Conservation (phyloP, 2,113 vertebrate species). For the Oncorhynchus gorbuscha region DNA sequence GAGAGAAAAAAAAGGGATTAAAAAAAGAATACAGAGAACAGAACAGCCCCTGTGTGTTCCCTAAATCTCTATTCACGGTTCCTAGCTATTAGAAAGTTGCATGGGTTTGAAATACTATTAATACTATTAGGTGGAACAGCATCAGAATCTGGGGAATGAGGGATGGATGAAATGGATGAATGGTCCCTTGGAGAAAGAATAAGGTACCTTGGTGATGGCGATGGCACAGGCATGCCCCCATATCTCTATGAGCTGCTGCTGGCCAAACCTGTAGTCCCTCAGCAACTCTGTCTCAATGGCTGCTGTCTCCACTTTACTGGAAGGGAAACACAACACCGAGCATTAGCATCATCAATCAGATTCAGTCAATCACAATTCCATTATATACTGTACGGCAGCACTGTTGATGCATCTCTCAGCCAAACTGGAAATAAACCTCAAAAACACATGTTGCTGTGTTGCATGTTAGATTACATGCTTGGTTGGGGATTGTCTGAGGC, state of each 20-base stretch:
- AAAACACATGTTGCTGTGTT: neutral
- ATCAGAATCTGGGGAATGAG: too few relatives aligned
- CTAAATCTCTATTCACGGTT: too few relatives aligned
- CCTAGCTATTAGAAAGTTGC: too few relatives aligned
- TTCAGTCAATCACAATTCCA: neutral
- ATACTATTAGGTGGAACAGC: too few relatives aligned
- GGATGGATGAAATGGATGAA: too few relatives aligned
- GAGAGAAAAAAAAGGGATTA: too few relatives aligned
- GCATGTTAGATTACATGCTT: neutral
- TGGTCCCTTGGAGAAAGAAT: too few relatives aligned
- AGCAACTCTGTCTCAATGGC: constrained; percentile 87
- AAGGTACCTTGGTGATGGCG: constrained; percentile 86
- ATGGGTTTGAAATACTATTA: too few relatives aligned
- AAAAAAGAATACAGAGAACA: too few relatives aligned
- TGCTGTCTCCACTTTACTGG: constrained; percentile 81
- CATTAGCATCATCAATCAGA: neutral
- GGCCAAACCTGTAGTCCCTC: constrained; percentile 87
- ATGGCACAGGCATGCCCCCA: constrained; percentile 89
- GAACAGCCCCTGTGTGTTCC: too few relatives aligned
- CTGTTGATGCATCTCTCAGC: neutral
- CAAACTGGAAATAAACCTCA: too few relatives aligned
- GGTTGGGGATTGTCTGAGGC: neutral
- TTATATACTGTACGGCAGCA: neutral
- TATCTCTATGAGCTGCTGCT: constrained; percentile 91
- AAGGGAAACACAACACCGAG: constrained; percentile 14